phyloP scores from a whole-genome alignment of 2,797 vertebrate genomes.

The Pseudochromis fuscus region DNA sequence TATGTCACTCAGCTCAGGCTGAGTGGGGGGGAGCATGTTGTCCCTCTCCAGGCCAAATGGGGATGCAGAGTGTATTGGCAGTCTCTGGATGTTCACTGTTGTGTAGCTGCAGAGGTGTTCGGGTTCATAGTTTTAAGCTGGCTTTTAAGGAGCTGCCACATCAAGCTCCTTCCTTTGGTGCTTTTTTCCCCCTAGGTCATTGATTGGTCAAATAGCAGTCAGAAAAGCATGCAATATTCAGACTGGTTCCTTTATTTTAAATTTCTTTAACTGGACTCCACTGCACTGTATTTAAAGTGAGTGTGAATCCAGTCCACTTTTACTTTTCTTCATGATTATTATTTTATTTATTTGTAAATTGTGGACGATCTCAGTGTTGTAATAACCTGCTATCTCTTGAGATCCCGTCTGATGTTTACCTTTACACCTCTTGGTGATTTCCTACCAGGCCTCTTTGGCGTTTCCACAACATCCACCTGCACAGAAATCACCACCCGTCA shows the following conservation, averaged over 20 bases:
- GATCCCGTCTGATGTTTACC: conserved; percentile 37
- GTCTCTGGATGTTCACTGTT: conserved; percentile 62
- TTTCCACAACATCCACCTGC: conserved; percentile 65
- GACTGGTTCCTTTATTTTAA: conserved; percentile 4
- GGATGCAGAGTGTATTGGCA: conserved; percentile 76
- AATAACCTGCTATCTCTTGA: conserved; percentile 25
- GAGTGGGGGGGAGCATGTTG: conserved; percentile 71
- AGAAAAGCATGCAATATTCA: conserved; percentile 23
- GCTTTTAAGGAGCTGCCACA: conserved; percentile 49
- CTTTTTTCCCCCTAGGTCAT: conserved; percentile 10
- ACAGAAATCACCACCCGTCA: conserved; percentile 68
- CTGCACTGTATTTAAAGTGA: not conserved
- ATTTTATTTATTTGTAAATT: not conserved
- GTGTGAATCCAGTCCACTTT: conserved; percentile 1
- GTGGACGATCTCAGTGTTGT: conserved; percentile 20
- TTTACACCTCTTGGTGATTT: conserved; percentile 52
- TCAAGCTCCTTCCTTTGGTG: conserved; percentile 15
- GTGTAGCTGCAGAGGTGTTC: conserved; percentile 49
- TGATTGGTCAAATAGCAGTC: conserved; percentile 17
- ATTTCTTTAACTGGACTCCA: not conserved
- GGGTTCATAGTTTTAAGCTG: conserved; percentile 51
- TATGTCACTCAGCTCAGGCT: conserved; percentile 78
- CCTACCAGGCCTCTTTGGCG: conserved; percentile 56
- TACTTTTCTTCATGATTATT: not conserved
- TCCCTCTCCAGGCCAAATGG: conserved; percentile 73